A percentile compares a stretch with the other conserved stretches of the same genome.
Conservation (phyloP, 2,888 invertebrate species). For the Euphydryas editha region DNA sequence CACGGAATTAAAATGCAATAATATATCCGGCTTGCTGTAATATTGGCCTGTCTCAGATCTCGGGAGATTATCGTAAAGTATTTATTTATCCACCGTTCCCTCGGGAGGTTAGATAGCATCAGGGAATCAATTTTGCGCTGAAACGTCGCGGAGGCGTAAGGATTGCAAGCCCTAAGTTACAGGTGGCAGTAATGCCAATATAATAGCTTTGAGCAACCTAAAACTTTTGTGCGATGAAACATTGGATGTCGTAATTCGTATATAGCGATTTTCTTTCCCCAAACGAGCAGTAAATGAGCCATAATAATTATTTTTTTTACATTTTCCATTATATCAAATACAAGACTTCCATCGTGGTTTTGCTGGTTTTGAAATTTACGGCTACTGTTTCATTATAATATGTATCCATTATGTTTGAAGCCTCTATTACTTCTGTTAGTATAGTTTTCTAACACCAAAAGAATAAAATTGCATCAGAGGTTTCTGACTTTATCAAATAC, state of each 20-base stretch:
- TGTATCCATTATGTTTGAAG: too few species aligned
- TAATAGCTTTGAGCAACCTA: constrained; percentile 54
- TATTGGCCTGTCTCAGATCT: constrained; percentile 78
- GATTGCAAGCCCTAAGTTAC: constrained; percentile 67
- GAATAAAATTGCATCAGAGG: too few species aligned
- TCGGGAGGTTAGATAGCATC: constrained; percentile 79
- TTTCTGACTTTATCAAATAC: too few species aligned
- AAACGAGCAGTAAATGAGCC: not conserved
- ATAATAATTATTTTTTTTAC: not conserved
- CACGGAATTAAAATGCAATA: constrained; percentile 81
- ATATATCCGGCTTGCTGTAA: constrained; percentile 73
- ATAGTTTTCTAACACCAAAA: too few species aligned
- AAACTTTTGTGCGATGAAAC: constrained; percentile 22
- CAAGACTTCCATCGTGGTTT: not conserved
- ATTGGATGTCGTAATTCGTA: constrained; percentile 6
- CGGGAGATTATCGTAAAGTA: constrained; percentile 78
- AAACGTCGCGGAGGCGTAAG: constrained; percentile 78
- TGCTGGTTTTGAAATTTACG: too few species aligned
- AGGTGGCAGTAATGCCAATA: constrained; percentile 62
- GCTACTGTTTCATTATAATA: too few species aligned
- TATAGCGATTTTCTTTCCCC: not conserved
- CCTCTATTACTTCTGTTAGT: too few species aligned
- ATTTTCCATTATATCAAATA: not conserved
- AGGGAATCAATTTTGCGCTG: constrained; percentile 80
- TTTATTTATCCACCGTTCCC: constrained; percentile 81